phyloP scores from a whole-genome alignment of 1,140 invertebrate species.

The Rhagoletis pomonella region DNA sequence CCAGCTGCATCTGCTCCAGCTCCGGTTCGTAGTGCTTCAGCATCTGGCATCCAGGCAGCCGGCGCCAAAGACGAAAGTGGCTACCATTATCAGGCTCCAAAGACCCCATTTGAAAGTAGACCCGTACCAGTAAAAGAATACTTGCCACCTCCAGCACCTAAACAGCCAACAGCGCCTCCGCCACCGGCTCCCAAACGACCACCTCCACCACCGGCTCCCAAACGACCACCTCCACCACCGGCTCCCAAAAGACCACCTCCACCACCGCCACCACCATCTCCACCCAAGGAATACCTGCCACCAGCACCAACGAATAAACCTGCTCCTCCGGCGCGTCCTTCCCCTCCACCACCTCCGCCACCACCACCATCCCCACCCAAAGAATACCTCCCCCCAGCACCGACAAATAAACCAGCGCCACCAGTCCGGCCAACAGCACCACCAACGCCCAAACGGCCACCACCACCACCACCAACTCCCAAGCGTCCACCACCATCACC shows the following conservation, averaged over 20 bases:
- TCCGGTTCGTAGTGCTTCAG: neutral
- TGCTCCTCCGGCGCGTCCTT: constrained; percentile 54
- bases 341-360: constrained; percentile 52
- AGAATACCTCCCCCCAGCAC: constrained; percentile 54
- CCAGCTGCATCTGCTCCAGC: neutral
- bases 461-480: constrained; percentile 55
- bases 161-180: constrained; percentile 50
- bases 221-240: constrained; percentile 40
- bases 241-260: constrained; percentile 40
- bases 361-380: constrained; percentile 56
- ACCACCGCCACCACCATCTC: constrained; percentile 54
- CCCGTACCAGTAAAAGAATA: constrained; percentile 53
- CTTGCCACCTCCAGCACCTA: constrained; percentile 45
- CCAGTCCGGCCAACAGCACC: constrained; percentile 54
- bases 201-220: constrained; percentile 53
- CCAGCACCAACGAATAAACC: constrained; percentile 47
- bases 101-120: constrained; percentile 58
- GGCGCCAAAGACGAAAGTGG: constrained; percentile 64
- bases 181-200: constrained; percentile 53
- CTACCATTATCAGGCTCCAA: constrained; percentile 63
- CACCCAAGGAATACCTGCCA: constrained; percentile 56
- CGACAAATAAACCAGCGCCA: constrained; percentile 22
- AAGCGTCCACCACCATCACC: constrained; percentile 57
- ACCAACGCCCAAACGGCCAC: constrained; percentile 56
- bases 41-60: constrained; percentile 1